These are phyloP conservation scores for Scalopus aquaticus DNA, from an alignment of 2,113 vertebrate species.

Conservation along the genomic window DNA sequence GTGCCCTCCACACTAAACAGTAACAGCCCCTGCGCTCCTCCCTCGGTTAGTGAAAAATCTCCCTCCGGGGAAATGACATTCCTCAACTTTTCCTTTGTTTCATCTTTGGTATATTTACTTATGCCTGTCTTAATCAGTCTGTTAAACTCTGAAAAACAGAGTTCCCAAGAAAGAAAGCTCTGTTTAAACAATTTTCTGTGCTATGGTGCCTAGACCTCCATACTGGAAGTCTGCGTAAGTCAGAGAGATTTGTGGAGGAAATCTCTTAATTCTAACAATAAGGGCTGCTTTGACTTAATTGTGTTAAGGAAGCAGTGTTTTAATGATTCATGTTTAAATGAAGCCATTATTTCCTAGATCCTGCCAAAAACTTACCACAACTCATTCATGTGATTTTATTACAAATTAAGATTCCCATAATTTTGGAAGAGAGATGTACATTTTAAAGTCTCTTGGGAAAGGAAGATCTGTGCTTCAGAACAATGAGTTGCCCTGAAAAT, in stretches of 20 bases:
- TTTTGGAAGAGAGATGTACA: slow-evolving; percentile 24
- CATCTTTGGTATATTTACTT: background rate
- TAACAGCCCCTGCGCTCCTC: background rate
- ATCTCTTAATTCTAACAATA: slow-evolving; percentile 70
- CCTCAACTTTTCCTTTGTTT: slow-evolving; percentile 3
- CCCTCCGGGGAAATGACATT: background rate
- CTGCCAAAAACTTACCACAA: slow-evolving; percentile 74
- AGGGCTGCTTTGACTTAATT: slow-evolving; percentile 64
- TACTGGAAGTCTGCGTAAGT: background rate
- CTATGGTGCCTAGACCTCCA: background rate
- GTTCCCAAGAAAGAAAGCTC: background rate
- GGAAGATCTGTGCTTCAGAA: slow-evolving; percentile 11
- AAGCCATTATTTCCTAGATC: slow-evolving; percentile 69
- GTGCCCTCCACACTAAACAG: background rate
- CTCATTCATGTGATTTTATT: slow-evolving; percentile 69
- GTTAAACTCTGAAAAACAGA: slow-evolving; percentile 1
- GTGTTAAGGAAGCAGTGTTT: slow-evolving; percentile 47
- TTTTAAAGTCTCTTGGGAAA: slow-evolving; percentile 28
- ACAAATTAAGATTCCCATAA: slow-evolving; percentile 65
- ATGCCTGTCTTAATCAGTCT: background rate
- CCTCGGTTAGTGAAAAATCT: background rate
- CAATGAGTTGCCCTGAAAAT: background rate
- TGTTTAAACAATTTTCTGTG: background rate
- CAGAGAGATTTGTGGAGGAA: slow-evolving; percentile 64
- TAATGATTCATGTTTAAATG: slow-evolving; percentile 71